A percentile compares a stretch with the other conserved stretches of the same genome.
Evolutionary conservation across 2,888 invertebrate species (phyloP).

Genomic region (Hypsopygia costalis): DNA sequence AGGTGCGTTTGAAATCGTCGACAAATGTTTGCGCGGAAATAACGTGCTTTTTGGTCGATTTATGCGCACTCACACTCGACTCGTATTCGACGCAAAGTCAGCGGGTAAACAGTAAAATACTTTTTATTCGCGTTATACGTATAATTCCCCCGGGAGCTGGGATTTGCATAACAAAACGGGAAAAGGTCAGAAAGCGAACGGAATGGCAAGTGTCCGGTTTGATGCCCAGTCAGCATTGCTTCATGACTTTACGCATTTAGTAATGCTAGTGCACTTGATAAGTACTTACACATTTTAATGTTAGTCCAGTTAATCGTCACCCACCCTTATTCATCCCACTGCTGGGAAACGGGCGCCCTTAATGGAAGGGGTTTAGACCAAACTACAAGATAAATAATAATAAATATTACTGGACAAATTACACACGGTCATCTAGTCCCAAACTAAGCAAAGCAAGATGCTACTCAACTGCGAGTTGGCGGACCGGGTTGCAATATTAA

Average conservation of each 20-base stretch:
- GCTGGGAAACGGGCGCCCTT: no score
- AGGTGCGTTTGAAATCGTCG: slow-evolving; percentile 20
- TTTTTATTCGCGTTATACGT: slow-evolving; percentile 76
- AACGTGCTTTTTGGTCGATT: slow-evolving; percentile 48
- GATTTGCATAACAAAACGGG: slow-evolving; percentile 79
- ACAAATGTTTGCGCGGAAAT: slow-evolving; percentile 40
- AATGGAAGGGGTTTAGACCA: no score
- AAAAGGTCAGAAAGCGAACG: slow-evolving; percentile 79
- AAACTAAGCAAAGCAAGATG: no score
- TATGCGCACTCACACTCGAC: slow-evolving; percentile 70
- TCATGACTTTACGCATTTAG: slow-evolving; percentile 37
- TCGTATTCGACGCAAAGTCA: slow-evolving; percentile 64
- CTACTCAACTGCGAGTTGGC: no score
- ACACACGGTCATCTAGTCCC: no score
- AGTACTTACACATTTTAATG: not conserved
- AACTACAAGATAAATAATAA: no score
- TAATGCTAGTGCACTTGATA: slow-evolving; percentile 31
- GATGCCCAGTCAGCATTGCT: slow-evolving; percentile 69
- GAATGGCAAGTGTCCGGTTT: slow-evolving; percentile 76
- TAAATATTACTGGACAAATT: no score
- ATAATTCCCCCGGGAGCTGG: slow-evolving; percentile 64
- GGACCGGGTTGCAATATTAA: no score
- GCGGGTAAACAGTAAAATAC: slow-evolving; percentile 73
- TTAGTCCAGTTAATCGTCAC: no score
- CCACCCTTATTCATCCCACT: no score